phyloP scores from a whole-genome alignment of 2,113 vertebrate genomes.

The Chunga burmeisteri region DNA sequence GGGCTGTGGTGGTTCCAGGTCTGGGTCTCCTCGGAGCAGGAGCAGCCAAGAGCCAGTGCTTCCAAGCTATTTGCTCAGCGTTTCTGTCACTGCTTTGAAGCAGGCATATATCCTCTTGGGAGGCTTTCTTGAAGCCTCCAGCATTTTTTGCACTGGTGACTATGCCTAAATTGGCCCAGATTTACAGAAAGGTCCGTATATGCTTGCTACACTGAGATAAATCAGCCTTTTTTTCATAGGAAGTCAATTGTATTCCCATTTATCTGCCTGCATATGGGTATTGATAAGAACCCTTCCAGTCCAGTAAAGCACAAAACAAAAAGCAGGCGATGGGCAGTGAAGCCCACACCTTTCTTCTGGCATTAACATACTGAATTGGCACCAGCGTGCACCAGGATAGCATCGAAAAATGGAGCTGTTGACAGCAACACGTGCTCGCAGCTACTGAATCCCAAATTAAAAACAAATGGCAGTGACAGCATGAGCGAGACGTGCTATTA shows the following conservation, averaged over 20 bases:
- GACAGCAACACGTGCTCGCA: neutral
- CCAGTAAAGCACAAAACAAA: neutral
- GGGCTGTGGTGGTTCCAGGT: neutral
- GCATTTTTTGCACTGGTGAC: neutral
- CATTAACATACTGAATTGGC: accelerated
- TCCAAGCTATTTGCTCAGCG: neutral
- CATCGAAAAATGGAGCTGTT: neutral
- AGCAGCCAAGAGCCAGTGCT: neutral
- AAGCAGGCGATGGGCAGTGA: neutral
- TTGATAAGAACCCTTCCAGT: neutral
- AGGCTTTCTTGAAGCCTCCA: neutral
- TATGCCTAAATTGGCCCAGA: neutral
- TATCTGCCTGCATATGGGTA: neutral
- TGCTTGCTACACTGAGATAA: neutral
- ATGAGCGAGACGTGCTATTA: neutral
- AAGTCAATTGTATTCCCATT: neutral
- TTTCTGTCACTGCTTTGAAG: neutral
- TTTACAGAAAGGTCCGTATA: neutral
- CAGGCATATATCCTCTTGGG: neutral
- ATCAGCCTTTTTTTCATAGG: neutral
- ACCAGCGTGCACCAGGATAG: neutral
- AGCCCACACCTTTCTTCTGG: neutral
- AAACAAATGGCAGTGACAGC: neutral
- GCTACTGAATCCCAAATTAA: neutral
- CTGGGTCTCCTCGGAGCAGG: neutral